These are phyloP conservation scores for Forficula auricularia DNA, from an alignment of 1,140 invertebrate genomes.

Conservation along the genomic window DNA sequence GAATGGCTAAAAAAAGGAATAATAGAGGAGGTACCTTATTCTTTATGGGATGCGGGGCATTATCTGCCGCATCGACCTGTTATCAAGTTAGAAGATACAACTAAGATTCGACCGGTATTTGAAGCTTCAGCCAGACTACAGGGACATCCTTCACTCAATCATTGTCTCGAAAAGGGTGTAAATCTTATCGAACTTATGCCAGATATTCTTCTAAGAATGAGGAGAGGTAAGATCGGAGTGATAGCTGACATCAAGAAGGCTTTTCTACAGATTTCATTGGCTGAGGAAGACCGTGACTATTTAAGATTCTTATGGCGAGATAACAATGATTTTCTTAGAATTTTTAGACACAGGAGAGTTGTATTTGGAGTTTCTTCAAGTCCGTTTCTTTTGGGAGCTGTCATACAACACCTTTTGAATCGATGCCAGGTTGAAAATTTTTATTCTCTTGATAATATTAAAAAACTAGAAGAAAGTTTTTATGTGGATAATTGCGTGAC, in stretches of 20 bases:
- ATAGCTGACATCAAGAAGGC: constrained; percentile 25
- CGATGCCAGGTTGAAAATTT: constrained; percentile 5
- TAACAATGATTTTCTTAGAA: constrained; percentile 9
- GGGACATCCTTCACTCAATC: constrained; percentile 20
- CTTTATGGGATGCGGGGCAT: constrained; percentile 12
- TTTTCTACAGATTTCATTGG: constrained; percentile 23
- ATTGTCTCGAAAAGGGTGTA: constrained; percentile 23
- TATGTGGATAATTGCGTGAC: constrained; percentile 19
- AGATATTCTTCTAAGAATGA: constrained; percentile 21
- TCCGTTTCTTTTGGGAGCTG: constrained; percentile 10
- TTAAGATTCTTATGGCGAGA: constrained; percentile 22
- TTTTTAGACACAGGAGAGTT: constrained; percentile 17
- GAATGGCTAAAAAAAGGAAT: constrained; percentile 18
- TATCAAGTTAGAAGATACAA: constrained; percentile 19
- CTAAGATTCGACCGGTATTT: constrained; percentile 15
- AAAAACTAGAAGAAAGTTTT: constrained; percentile 11
- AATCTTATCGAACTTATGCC: constrained; percentile 26
- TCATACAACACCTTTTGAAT: constrained; percentile 6
- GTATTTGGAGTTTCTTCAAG: constrained; percentile 12
- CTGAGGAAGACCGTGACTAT: constrained; percentile 17
- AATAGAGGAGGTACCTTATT: constrained; percentile 17
- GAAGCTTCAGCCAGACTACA: constrained; percentile 14
- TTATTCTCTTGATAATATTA: constrained; percentile 6
- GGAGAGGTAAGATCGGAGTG: constrained; percentile 20
- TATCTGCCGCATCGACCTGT: constrained; percentile 21